Evolutionary conservation across 1,140 invertebrate genomes (phyloP).

Genomic region (Dreissena rostriformis): DNA sequence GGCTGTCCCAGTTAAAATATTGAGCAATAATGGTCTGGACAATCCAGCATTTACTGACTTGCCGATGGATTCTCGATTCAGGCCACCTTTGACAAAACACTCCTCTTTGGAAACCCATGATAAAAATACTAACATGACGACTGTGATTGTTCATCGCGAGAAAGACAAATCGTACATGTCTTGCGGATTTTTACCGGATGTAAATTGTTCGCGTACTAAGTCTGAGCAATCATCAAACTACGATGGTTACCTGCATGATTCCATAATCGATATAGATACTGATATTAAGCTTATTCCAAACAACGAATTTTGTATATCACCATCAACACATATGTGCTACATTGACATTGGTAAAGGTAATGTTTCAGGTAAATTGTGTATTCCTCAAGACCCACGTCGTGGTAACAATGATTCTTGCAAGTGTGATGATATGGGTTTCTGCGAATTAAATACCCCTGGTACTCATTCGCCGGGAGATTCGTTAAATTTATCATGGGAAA

Average conservation of each 20-base stretch:
- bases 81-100: constrained; percentile 37
- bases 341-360: neutral
- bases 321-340: neutral
- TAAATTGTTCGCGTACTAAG: constrained; percentile 10
- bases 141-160: constrained; percentile 45
- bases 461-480: constrained; percentile 45
- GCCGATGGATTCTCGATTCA: constrained; percentile 37
- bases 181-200: constrained; percentile 24
- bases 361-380: neutral
- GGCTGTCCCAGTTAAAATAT: constrained; percentile 41
- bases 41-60: constrained; percentile 64
- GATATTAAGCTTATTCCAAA: constrained; percentile 15
- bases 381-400: neutral
- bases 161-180: neutral
- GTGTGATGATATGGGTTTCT: constrained; percentile 41
- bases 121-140: constrained; percentile 43
- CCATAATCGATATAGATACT: constrained; percentile 43
- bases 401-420: neutral
- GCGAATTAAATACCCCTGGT: constrained; percentile 22
- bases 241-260: constrained; percentile 20
- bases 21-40: constrained; percentile 53
- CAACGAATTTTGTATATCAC: constrained; percentile 20
- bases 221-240: constrained; percentile 21
- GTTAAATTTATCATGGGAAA: constrained; percentile 50
- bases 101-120: constrained; percentile 43